Evolutionary conservation across 2,113 vertebrate species (phyloP).

Genomic region (Morone chrysops): DNA sequence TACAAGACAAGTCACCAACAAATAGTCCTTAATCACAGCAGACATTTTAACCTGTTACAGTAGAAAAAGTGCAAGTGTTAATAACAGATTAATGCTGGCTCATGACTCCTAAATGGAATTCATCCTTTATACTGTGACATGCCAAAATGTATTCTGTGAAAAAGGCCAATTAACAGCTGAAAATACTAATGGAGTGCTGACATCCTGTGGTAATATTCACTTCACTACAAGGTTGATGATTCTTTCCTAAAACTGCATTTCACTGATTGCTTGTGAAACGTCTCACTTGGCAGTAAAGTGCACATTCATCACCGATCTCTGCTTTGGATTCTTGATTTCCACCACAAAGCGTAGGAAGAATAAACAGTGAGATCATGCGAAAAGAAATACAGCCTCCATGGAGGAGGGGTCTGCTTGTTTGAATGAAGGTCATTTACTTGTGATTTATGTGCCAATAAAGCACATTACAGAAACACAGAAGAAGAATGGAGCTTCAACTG

Average conservation of each 20-base stretch:
- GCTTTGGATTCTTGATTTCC: conserved; percentile 19
- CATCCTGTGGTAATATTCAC: conserved; percentile 1
- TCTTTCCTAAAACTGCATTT: conserved; percentile 34
- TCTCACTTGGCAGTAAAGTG: conserved; percentile 25
- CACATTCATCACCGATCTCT: conserved; percentile 44
- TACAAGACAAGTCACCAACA: too few relatives aligned
- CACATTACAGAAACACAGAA: not conserved
- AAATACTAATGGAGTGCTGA: not conserved
- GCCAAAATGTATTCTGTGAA: not conserved
- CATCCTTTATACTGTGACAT: not conserved
- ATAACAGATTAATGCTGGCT: not conserved
- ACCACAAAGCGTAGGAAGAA: conserved; percentile 6
- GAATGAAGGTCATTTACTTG: conserved; percentile 26
- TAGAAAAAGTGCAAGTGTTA: not conserved
- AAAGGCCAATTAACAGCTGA: not conserved
- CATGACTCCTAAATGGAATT: not conserved
- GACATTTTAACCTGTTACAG: not conserved
- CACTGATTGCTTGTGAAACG: conserved; percentile 34
- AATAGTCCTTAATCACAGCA: not conserved
- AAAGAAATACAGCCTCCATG: not conserved
- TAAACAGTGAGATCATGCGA: conserved; percentile 4
- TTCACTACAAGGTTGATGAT: not conserved
- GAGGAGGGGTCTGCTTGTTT: not conserved
- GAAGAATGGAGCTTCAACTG: conserved; percentile 6
- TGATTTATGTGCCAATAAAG: conserved; percentile 32